Base-by-base conservation (phyloP, 2,113 vertebrate genomes). In the Paramisgurnus dabryanus region DNA sequence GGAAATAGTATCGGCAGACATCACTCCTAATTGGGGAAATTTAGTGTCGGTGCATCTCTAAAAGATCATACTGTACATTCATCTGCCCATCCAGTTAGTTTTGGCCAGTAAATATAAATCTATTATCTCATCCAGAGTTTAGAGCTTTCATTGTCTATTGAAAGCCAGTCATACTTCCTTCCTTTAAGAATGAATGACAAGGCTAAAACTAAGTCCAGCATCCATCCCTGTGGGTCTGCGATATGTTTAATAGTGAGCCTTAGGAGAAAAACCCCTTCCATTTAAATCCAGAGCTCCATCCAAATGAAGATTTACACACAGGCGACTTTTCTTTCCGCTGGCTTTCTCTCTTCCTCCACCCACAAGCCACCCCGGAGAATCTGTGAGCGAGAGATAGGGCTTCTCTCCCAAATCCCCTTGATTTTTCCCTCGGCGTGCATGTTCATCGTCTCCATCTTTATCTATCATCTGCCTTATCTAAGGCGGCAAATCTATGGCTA, bases 381-480 rank as follows among this genome's bases (percentile, higher is more conserved):
- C 88, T 88, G 85, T 78, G 70, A 84, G 77, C 43, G 17, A 84
- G 63, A 89, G 87, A 90, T 87, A 89, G 80, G 80, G 86, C 87
- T 81, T 81, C 81, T 83, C 12, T 55, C 81, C 78, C 75, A 88
- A 91, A 89, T 88, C 86, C 83, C 57, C 84, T 80, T 68, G 67
- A 83, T 82, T 80, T 71, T 83, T 78, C 69, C 83, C 63, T 66
- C 34, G 5, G 63, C 77, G 75, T 65, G 70, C 80, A 43, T 67
- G 61, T 80, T 45, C 15, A 57, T 79, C 34, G 67, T 80, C 78
- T 87, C 77, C 82, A 83, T 83, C 84, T 77, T 65, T 50, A 65
- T 69, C 58, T 41, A 70, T 65, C 75, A 82, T 86, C 80, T 77
- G 76, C 85, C 53, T 67, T 81, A 83, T 86, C 85, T 83, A 74